These are phyloP conservation scores for Pycnonotus jocosus DNA, from an alignment of 2,113 vertebrate genomes.

Conservation along the genomic window DNA sequence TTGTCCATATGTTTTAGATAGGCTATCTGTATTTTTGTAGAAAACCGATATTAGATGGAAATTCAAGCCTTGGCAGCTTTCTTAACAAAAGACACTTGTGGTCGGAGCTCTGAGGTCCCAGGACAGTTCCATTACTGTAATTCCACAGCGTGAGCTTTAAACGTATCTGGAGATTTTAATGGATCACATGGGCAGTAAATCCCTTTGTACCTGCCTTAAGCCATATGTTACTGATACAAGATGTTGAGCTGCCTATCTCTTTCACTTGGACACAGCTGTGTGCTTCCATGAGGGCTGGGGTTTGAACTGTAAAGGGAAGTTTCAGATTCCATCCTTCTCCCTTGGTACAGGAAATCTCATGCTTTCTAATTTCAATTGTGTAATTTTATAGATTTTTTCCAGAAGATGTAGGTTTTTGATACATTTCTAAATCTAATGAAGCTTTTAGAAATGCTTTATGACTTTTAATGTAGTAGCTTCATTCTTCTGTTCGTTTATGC, in stretches of 20 bases:
- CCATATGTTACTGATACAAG: slow-evolving; percentile 34
- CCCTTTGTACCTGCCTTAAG: slow-evolving; percentile 39
- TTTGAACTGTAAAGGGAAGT: not conserved
- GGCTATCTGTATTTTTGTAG: slow-evolving; percentile 15
- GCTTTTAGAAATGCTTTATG: slow-evolving; percentile 13
- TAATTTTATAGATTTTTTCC: not conserved
- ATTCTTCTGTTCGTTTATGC: not conserved
- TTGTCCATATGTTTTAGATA: slow-evolving; percentile 50
- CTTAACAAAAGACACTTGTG: slow-evolving; percentile 45
- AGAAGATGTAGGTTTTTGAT: not conserved
- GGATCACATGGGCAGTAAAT: slow-evolving; percentile 22
- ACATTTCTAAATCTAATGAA: slow-evolving; percentile 21
- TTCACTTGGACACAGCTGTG: slow-evolving; percentile 18
- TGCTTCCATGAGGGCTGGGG: not conserved
- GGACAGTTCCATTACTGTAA: slow-evolving; percentile 21
- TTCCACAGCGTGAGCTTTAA: slow-evolving; percentile 14
- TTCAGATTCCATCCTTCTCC: slow-evolving; percentile 3
- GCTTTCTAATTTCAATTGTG: not conserved
- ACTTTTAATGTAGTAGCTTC: not conserved
- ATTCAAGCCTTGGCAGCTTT: slow-evolving; percentile 4
- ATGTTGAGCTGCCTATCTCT: slow-evolving; percentile 28
- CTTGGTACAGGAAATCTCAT: not conserved
- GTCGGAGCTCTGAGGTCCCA: not conserved
- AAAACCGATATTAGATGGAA: slow-evolving; percentile 15
- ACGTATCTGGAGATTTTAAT: slow-evolving; percentile 23